phyloP scores from a whole-genome alignment of 2,888 invertebrate genomes.

The Tinea pellionella region DNA sequence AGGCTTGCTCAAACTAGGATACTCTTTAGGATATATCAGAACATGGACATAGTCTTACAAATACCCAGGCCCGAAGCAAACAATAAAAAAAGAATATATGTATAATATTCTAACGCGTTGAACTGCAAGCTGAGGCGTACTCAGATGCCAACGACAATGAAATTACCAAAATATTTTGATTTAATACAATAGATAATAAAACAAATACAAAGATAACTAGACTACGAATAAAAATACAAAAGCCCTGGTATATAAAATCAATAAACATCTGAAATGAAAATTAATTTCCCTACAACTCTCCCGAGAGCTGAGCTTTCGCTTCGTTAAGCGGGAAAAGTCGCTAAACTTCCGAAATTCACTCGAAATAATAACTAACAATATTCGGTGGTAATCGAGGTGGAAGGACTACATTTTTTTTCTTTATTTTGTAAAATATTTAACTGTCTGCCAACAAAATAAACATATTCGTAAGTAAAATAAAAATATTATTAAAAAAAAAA shows the following conservation, averaged over 20 bases:
- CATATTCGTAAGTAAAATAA: too few relatives aligned
- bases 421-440: too few relatives aligned
- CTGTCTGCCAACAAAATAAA: too few relatives aligned
- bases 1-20: too few relatives aligned
- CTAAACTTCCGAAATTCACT: conserved; percentile 2
- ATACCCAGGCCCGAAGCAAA: too few relatives aligned
- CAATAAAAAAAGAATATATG: too few relatives aligned
- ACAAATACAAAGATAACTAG: neutral
- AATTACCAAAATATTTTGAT: too few relatives aligned
- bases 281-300: conserved; percentile 5
- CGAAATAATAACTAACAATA: conserved; percentile 14
- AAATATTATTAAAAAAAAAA: neutral
- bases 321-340: conserved; percentile 12
- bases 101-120: too few relatives aligned
- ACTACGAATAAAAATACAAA: neutral
- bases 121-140: too few relatives aligned
- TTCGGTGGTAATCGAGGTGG: neutral
- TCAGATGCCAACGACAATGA: too few relatives aligned
- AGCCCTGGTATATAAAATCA: neutral
- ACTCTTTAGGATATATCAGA: too few relatives aligned
- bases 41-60: too few relatives aligned
- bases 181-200: neutral
- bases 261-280: conserved; percentile 6
- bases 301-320: conserved; percentile 4
- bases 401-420: neutral